Evolutionary conservation across 1,140 invertebrate genomes (phyloP), one percentile per base, ranked within the genome.

Genomic region (Lamellibrachia luymesi): DNA sequence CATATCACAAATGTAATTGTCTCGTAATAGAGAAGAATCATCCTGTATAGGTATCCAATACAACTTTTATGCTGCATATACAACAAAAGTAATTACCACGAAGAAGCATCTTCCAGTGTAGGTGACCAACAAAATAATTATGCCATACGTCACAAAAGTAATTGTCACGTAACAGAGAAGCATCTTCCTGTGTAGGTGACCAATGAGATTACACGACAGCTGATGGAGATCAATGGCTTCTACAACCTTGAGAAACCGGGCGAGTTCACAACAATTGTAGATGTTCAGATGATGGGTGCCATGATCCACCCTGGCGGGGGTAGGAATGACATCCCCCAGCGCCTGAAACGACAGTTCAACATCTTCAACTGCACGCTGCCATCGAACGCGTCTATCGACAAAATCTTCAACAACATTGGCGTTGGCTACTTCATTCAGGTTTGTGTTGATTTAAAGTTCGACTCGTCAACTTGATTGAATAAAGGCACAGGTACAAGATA

Each of bases 161-260:
- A 51, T 27, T 22, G 49, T 91, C n/a, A 50, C 1, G 91, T 91
- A 51, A 51, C 49, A 91, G 51, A 10, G 91, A 6, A 80, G 64
- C 64, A 80, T 51, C 13, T 51, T 91, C 51, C 17, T 80, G 13
- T 22, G 17, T 80, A 96, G 96, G 95, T 96, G 56, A 99, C 99
- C 17, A 99, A 99, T 97, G 99, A 99, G 97, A 99, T 99, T 93
- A 98, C 99, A 0, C 97, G 99, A 8, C 99, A 99, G 96, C 98
- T 98, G 17, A 99, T 99, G 98, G 98, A 99, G 95, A 99, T 98
- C 98, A 98, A 98, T 94, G 99, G 99, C 50, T 99, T 99, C 96
- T 99, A 99, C 95, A 99, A 98, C 95, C 96, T 99, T 92, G 99
- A 99, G 96, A 99, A 99, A 96, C 99, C 99, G 0, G 99, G 99